Evolutionary conservation across 1,140 invertebrate species (phyloP), one percentile per base, ranked within the genome.

Genomic region (Tetramorium alpestre): DNA sequence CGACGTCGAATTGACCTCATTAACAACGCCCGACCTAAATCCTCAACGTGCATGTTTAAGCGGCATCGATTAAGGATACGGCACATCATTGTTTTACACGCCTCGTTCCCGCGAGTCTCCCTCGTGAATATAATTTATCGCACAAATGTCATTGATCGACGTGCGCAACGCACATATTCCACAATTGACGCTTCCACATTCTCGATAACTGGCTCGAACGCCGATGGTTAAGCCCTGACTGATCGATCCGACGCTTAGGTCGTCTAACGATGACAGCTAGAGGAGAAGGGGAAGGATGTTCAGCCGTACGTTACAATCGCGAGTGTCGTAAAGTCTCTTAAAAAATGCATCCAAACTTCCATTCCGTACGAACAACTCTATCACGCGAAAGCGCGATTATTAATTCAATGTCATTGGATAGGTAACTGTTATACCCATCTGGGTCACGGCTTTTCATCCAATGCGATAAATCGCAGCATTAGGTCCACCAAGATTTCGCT

Each of bases 1-100:
- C 88, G 49, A 87, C 69, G n/a, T 64, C 85, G 51, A 90, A 28
- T 89, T 78, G 85, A 87, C 88, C 77, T 84, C 76, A 84, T 90
- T 73, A 89, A 87, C 67, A 60, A 67, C 4, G 65, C 7, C 72
- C 76, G 76, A 56, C 25, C 70, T 65, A 80, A 86, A 85, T 85
- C 38, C 75, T 16, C 13, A 16, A n/a, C 75, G 73, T 44, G 41
- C 28, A 22, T 44, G 64, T 51, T 87, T 73, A 56, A 86, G 65
- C 73, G 58, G 38, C 25, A 33, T 58, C 25, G 58, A 65, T 78
- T 78, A 78, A 78, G 60, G 41, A 65, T 65, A n/a, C 58, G 18
- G 41, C 41, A 7, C 76, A 25, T 65, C 76, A 78, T 65, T 78
- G 58, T 78, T 78, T 78, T 62, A 41, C 56, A 41, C n/a, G 16